Evolutionary conservation across 2,113 vertebrate genomes (phyloP).

Genomic region (Hiodon tergisus): DNA sequence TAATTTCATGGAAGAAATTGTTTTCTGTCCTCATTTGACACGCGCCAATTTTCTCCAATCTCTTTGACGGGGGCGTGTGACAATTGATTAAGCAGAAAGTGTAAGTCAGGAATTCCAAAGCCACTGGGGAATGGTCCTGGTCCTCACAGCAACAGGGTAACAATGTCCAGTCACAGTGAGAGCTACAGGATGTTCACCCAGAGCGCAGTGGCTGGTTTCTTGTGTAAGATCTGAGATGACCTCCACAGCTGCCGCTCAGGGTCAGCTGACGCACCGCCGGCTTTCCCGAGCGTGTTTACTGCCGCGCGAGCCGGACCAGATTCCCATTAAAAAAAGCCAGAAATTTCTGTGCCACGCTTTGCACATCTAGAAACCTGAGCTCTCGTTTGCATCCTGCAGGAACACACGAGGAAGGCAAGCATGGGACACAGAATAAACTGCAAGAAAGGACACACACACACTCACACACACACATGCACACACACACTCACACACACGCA

Average conservation of each 20-base stretch:
- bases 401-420: background rate
- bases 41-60: too few species aligned
- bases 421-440: background rate
- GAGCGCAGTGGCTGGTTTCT: background rate
- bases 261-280: background rate
- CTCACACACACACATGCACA: too few species aligned
- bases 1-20: too few species aligned
- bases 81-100: too few species aligned
- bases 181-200: background rate
- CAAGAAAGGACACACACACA: background rate
- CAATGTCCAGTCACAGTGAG: background rate
- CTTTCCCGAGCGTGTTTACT: background rate
- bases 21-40: too few species aligned
- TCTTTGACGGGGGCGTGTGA: too few species aligned
- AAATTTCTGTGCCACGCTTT: background rate
- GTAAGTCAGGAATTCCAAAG: too few species aligned
- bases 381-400: slow-evolving; percentile 5
- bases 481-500: too few species aligned
- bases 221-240: slow-evolving; percentile 5
- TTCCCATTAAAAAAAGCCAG: background rate
- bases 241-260: slow-evolving; percentile 2
- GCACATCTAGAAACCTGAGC: background rate
- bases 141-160: background rate
- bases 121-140: too few species aligned
- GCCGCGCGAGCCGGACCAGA: background rate